A percentile compares a stretch with the other conserved stretches of the same genome.
phyloP scores from a whole-genome alignment of 1,140 invertebrate species.

The Caenorhabditis briggsae region DNA sequence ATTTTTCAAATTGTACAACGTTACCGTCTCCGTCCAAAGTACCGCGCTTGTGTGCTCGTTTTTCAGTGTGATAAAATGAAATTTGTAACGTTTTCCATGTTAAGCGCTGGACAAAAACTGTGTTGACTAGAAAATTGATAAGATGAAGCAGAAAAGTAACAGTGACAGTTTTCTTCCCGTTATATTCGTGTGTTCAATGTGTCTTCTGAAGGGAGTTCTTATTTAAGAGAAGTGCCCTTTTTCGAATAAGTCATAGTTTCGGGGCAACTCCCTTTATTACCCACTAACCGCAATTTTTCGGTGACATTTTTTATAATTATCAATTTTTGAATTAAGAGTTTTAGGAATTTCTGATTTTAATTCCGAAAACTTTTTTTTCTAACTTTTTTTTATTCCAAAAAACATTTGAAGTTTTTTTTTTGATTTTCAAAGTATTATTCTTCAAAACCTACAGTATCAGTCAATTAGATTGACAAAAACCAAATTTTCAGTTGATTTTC shows the following conservation, averaged over 20 bases:
- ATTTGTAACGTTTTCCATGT: neutral
- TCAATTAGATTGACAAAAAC: no score
- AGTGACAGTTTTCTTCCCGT: neutral
- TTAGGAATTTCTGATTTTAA: no score
- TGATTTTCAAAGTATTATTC: no score
- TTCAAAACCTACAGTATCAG: no score
- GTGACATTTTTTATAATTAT: no score
- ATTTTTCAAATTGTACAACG: neutral
- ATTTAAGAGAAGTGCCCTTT: neutral
- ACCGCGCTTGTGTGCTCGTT: neutral
- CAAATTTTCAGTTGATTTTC: no score
- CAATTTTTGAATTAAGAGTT: no score
- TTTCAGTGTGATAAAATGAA: conserved; percentile 12
- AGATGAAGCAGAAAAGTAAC: neutral
- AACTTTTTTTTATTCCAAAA: no score
- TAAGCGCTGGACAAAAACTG: neutral
- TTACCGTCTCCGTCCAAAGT: neutral
- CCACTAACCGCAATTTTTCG: no score
- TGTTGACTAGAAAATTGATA: neutral
- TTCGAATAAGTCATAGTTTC: neutral
- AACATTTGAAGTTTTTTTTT: no score
- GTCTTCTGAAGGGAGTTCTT: neutral
- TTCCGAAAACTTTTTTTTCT: no score
- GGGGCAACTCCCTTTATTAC: no score
- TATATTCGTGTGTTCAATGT: conserved; percentile 23